These are phyloP conservation scores for Mantis religiosa DNA, from an alignment of 2,888 invertebrate genomes.

Conservation along the genomic window DNA sequence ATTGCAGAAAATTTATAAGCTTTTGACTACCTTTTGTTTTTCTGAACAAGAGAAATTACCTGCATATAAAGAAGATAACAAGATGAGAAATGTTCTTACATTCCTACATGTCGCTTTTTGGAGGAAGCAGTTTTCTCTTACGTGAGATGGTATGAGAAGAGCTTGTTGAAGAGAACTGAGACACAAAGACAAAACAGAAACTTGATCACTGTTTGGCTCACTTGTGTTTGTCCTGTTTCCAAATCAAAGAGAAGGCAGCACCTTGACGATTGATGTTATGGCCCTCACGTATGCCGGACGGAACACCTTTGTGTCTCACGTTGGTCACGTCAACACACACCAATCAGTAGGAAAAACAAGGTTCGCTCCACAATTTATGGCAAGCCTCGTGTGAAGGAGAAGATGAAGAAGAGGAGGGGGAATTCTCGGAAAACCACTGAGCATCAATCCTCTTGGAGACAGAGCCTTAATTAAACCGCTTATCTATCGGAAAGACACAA, in stretches of 20 bases:
- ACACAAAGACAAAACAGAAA: not conserved
- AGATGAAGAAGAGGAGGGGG: not conserved
- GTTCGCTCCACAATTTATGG: not conserved
- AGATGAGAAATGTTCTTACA: too few species aligned
- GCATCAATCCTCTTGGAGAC: slow-evolving; percentile 46
- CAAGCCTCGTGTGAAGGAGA: not conserved
- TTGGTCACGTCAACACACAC: not conserved
- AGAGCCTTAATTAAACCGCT: slow-evolving; percentile 52
- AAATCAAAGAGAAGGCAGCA: not conserved
- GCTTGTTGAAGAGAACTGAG: not conserved
- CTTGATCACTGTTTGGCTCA: not conserved
- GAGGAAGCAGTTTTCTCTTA: too few species aligned
- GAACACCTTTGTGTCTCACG: not conserved
- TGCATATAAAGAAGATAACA: too few species aligned
- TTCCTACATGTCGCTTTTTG: too few species aligned
- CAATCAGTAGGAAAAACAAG: not conserved
- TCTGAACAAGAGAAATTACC: too few species aligned
- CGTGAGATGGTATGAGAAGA: not conserved
- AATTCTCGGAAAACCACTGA: not conserved
- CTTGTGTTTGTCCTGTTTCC: too few species aligned
- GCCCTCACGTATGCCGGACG: not conserved
- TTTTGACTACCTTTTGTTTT: too few species aligned
- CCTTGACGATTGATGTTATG: not conserved
- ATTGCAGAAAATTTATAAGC: too few species aligned
- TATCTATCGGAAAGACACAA: slow-evolving; percentile 38